Conservation (phyloP, 2,113 vertebrate genomes). For the Sturnira hondurensis region DNA sequence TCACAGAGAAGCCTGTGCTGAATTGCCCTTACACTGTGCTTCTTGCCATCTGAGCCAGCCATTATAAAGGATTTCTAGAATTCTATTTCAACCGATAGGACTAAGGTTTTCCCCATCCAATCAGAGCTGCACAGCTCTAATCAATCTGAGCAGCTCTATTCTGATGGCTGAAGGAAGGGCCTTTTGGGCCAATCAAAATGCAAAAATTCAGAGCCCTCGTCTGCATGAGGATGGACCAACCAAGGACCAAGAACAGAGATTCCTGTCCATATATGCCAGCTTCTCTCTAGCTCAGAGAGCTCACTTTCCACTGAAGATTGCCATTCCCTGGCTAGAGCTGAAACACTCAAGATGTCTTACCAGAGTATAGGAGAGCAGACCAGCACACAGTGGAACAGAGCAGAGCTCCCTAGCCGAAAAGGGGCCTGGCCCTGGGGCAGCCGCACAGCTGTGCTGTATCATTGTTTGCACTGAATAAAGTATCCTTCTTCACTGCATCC, state of each 20-base stretch:
- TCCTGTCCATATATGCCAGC: background rate
- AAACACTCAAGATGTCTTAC: background rate
- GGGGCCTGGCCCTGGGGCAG: background rate
- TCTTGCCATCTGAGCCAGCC: background rate
- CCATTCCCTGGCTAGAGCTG: background rate
- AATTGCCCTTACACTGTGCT: background rate
- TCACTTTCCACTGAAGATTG: background rate
- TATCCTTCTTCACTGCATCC: background rate
- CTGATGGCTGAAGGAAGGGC: background rate
- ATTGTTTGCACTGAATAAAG: background rate
- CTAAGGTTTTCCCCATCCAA: background rate
- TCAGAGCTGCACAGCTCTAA: background rate
- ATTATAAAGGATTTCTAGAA: background rate
- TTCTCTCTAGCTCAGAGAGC: background rate
- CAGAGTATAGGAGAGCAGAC: background rate
- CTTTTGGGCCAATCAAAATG: background rate
- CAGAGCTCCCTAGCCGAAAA: background rate
- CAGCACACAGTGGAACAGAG: background rate
- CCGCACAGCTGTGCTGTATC: background rate
- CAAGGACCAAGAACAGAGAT: background rate
- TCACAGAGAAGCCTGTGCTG: background rate
- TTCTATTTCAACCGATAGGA: background rate
- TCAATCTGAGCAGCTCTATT: background rate
- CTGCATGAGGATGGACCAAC: background rate
- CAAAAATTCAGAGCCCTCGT: background rate